Evolutionary conservation across 1,140 invertebrate species (phyloP).

Genomic region (Drosophila equinoxialis): DNA sequence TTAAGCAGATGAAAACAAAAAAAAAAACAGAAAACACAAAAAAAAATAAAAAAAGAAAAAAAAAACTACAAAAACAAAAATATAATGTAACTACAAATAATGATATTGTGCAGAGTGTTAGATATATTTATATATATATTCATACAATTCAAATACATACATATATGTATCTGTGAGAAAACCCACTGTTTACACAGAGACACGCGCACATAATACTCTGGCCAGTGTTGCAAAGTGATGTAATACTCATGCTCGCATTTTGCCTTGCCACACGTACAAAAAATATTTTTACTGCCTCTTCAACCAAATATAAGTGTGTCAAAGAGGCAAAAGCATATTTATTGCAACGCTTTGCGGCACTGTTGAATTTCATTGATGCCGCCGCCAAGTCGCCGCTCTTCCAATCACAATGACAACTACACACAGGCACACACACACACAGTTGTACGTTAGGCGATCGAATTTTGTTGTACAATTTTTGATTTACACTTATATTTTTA

Average conservation of each 20-base stretch:
- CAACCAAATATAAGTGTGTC: background rate
- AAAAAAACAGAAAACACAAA: constrained; percentile 25
- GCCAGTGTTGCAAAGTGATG: background rate
- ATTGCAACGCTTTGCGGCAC: constrained; percentile 30
- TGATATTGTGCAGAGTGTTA: constrained; percentile 45
- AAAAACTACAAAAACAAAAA: constrained; percentile 31
- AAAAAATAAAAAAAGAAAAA: constrained; percentile 28
- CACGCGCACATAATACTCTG: background rate
- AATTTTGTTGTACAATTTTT: constrained; percentile 23
- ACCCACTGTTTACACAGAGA: background rate
- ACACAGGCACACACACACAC: constrained; percentile 24
- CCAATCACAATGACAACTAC: constrained; percentile 38
- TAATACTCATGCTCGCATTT: background rate
- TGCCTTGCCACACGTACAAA: constrained; percentile 3
- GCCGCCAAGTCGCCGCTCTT: constrained; percentile 52
- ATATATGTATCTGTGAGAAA: constrained; percentile 15
- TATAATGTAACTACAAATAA: constrained; percentile 38
- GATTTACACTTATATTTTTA: constrained; percentile 5
- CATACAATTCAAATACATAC: background rate
- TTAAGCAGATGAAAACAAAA: constrained; percentile 47
- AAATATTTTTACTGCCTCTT: constrained; percentile 4
- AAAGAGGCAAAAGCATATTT: background rate
- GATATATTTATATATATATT: constrained; percentile 48
- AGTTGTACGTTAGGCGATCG: constrained; percentile 22
- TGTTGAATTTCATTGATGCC: constrained; percentile 26